Evolutionary conservation across 1,140 invertebrate species (phyloP), one percentile per base, ranked within the genome.

Genomic region (Bactericera cockerelli): DNA sequence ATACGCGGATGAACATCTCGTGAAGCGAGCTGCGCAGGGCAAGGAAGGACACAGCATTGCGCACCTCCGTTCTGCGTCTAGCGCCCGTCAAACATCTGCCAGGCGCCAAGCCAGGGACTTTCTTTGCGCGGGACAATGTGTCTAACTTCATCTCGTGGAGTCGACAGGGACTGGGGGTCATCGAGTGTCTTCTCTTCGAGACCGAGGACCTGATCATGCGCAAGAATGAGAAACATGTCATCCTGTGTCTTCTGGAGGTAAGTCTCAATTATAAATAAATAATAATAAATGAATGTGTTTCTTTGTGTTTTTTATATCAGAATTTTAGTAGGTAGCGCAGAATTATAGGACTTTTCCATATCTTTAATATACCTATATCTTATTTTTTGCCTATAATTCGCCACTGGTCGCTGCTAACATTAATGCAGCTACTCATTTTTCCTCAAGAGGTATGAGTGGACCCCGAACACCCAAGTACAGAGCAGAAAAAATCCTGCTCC

Each of bases 201-300:
- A 95, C 93, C 11, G 93, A 98, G 70, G 93, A 98, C 72, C 76
- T 98, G 63, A 95, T 96, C 60, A 75, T 93, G 70, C 76, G 92
- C 53, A 97, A 97, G 72, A 97, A 98, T 71, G 93, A 97, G 72
- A 90, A 93, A 69, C 91, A 92, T 70, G 92, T 97, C 56, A 91
- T 97, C 31, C 76, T 97, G 21, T 96, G 93, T 69, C 74, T 96
- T 53, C 73, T 96, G 61, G 91, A 98, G 72, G 64, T 61, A 26
- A 1, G 26, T n/a, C n/a, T n/a, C n/a, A n/a, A n/a, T n/a, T n/a
- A n/a, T n/a, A n/a, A n/a, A n/a, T n/a, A n/a, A n/a, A n/a, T n/a
- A n/a, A n/a, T n/a, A n/a, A n/a, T n/a, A n/a, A n/a, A n/a, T n/a
- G n/a, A n/a, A n/a, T n/a, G n/a, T n/a, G n/a, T n/a, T n/a, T n/a